Percentiles rank a stretch among this genome's conserved stretches.
Evolutionary conservation across 2,888 invertebrate genomes (phyloP).

Genomic region (Mesopsocus fuscifrons): DNA sequence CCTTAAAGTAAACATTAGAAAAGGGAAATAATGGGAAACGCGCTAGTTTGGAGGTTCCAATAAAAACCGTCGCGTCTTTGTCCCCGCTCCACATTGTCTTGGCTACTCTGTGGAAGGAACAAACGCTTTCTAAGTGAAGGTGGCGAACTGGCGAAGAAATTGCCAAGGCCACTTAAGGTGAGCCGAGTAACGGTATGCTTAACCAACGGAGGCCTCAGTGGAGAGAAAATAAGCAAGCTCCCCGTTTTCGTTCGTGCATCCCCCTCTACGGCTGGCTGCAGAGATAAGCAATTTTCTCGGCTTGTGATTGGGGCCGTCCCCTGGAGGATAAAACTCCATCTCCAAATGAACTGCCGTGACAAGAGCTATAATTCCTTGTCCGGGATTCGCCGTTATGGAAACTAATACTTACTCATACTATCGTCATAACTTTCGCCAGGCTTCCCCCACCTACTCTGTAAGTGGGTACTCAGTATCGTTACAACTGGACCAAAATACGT

Average conservation of each 20-base stretch:
- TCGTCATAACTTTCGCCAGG: no score
- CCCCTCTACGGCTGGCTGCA: slow-evolving; percentile 20
- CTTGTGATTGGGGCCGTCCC: slow-evolving; percentile 46
- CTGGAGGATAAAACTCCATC: slow-evolving; percentile 45
- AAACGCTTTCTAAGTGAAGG: background rate
- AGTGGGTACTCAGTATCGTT: no score
- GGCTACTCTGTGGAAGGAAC: background rate
- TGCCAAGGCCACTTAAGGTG: slow-evolving; percentile 1
- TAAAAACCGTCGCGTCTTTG: no score
- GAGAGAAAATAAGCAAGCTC: slow-evolving; percentile 6
- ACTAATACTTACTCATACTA: slow-evolving; percentile 1
- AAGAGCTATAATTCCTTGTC: slow-evolving; percentile 44
- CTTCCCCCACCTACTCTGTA: no score
- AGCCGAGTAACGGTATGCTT: no score
- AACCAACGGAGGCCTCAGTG: no score
- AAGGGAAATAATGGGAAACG: no score
- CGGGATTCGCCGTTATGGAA: slow-evolving; percentile 7
- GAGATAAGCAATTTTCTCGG: slow-evolving; percentile 46
- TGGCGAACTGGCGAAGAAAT: slow-evolving; percentile 2
- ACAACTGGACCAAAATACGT: no score
- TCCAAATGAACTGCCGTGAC: slow-evolving; percentile 52
- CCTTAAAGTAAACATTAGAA: slow-evolving; percentile 9
- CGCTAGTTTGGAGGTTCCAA: no score
- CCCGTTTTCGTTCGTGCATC: slow-evolving; percentile 4
- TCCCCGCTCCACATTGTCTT: background rate